Evolutionary conservation across 2,797 vertebrate species (phyloP).

Genomic region (Myiothlypis coronata): DNA sequence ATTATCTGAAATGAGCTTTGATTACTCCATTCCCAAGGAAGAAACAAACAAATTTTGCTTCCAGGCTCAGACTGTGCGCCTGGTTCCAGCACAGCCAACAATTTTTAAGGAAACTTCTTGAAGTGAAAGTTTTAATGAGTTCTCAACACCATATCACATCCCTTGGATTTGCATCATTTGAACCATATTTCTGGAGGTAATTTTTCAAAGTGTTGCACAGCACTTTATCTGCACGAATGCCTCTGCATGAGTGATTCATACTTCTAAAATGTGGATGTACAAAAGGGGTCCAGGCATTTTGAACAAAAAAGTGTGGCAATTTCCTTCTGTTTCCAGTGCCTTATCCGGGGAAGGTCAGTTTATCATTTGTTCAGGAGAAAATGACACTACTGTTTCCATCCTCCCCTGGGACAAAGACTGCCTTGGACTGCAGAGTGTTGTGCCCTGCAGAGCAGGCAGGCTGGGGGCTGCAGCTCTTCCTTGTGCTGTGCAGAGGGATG

Average conservation of each 20-base stretch:
- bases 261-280: neutral
- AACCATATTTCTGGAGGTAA: conserved; percentile 49
- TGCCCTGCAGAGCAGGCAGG: neutral
- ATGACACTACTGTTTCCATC: neutral
- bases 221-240: conserved; percentile 9
- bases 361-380: neutral
- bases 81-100: neutral
- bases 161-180: conserved; percentile 51
- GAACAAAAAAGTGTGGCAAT: neutral
- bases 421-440: neutral
- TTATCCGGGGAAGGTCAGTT: neutral
- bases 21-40: neutral
- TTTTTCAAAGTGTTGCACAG: conserved; percentile 38
- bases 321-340: neutral
- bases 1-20: neutral
- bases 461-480: neutral
- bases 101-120: conserved; percentile 20
- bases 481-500: neutral
- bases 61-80: neutral
- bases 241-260: conserved; percentile 15
- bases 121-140: conserved; percentile 16
- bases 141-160: neutral
- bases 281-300: neutral
- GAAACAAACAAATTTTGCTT: conserved; percentile 4
- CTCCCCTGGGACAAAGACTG: neutral